phyloP scores from a whole-genome alignment of 2,888 invertebrate species.

The Drosophila maculinotata region DNA sequence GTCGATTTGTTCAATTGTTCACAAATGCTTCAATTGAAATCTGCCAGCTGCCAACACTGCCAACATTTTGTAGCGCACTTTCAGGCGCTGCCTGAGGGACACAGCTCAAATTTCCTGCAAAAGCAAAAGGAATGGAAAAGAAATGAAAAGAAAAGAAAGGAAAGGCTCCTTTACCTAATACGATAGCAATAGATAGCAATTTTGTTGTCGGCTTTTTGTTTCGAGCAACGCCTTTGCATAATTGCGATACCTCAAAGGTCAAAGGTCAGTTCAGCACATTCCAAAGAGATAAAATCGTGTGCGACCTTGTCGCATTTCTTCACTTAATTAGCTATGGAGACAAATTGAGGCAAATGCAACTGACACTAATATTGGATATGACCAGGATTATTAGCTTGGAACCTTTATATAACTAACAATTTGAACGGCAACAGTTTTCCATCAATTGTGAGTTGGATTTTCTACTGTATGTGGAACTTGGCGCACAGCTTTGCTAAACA shows the following conservation, averaged over 20 bases:
- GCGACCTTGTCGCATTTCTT: no score
- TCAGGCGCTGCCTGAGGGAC: conserved; percentile 24
- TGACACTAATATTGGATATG: no score
- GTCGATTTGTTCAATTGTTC: conserved; percentile 51
- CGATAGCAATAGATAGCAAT: conserved; percentile 22
- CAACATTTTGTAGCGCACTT: conserved; percentile 46
- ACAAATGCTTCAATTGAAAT: conserved; percentile 30
- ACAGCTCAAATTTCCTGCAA: conserved; percentile 13
- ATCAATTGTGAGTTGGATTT: no score
- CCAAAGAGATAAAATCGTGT: not conserved
- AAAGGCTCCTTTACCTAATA: conserved; percentile 3
- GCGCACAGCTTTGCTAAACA: no score
- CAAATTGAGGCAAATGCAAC: no score
- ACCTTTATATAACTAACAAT: no score
- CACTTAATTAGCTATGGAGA: no score
- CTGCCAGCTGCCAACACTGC: conserved; percentile 32
- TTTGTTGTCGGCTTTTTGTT: not conserved
- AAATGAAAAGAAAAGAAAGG: no score
- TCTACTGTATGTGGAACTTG: no score
- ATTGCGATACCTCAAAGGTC: conserved; percentile 41
- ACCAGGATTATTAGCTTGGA: no score
- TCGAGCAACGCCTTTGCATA: conserved; percentile 36
- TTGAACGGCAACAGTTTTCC: no score
- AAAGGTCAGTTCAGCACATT: conserved; percentile 43
- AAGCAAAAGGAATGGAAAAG: not conserved